These are phyloP conservation scores for Chrysoperla carnea DNA, from an alignment of 1,140 invertebrate genomes.

Conservation along the genomic window DNA sequence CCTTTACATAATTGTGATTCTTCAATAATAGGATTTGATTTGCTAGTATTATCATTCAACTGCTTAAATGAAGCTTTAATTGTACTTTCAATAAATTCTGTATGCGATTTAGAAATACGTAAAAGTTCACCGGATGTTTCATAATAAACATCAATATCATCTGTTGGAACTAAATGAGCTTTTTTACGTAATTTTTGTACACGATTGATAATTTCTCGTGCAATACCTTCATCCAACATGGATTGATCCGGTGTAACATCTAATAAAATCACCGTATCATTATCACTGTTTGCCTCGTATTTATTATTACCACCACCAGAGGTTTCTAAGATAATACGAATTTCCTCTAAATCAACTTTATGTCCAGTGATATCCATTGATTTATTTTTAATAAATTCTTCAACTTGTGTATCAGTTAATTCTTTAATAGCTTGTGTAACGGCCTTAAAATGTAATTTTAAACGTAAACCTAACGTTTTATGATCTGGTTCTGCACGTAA, in stretches of 20 bases:
- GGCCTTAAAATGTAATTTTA: slow-evolving; percentile 80
- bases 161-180: slow-evolving; percentile 79
- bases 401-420: slow-evolving; percentile 63
- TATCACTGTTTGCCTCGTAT: slow-evolving; percentile 83
- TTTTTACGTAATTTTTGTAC: slow-evolving; percentile 96
- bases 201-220: slow-evolving; percentile 89
- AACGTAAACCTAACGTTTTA: slow-evolving; percentile 64
- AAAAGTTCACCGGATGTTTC: slow-evolving; percentile 39
- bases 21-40: slow-evolving; percentile 40
- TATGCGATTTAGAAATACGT: slow-evolving; percentile 48
- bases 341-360: slow-evolving; percentile 58
- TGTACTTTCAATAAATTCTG: slow-evolving; percentile 59
- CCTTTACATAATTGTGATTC: slow-evolving; percentile 56
- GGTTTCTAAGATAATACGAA: slow-evolving; percentile 68
- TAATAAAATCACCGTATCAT: slow-evolving; percentile 63
- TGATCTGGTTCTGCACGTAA: slow-evolving; percentile 86
- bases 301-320: slow-evolving; percentile 32
- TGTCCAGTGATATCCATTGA: slow-evolving; percentile 58
- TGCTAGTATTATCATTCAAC: slow-evolving; percentile 17
- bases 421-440: slow-evolving; percentile 68
- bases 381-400: slow-evolving; percentile 54
- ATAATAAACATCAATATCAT: slow-evolving; percentile 77
- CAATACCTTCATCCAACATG: slow-evolving; percentile 82
- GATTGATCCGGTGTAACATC: slow-evolving; percentile 69
- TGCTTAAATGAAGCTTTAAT: slow-evolving; percentile 57